Evolutionary conservation across 2,113 vertebrate species (phyloP).

Genomic region (Mus spicilegus): DNA sequence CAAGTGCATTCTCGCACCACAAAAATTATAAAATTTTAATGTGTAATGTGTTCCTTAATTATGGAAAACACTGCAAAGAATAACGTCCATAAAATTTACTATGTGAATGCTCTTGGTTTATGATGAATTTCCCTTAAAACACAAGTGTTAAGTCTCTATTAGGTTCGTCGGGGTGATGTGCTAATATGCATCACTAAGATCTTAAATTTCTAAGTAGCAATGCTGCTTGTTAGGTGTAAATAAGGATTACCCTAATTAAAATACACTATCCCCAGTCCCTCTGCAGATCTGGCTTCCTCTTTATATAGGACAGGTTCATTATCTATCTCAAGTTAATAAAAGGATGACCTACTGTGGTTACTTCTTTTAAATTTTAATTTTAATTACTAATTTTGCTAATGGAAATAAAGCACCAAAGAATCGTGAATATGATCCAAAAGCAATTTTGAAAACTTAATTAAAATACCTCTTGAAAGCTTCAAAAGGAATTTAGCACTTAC

Average conservation of each 20-base stretch:
- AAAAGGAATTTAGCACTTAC: slow-evolving; percentile 85
- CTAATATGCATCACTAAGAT: slow-evolving; percentile 86
- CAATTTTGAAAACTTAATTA: slow-evolving; percentile 89
- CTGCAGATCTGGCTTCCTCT: slow-evolving; percentile 87
- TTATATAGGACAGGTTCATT: slow-evolving; percentile 88
- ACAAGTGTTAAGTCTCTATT: slow-evolving; percentile 88
- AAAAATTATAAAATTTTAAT: slow-evolving; percentile 78
- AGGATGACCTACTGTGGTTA: slow-evolving; percentile 87
- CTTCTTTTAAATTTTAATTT: slow-evolving; percentile 87
- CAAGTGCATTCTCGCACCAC: slow-evolving; percentile 50
- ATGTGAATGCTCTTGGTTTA: slow-evolving; percentile 88
- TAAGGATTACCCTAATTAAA: slow-evolving; percentile 91
- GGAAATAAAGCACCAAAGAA: slow-evolving; percentile 88
- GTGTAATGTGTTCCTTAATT: slow-evolving; percentile 80
- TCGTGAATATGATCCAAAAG: slow-evolving; percentile 86
- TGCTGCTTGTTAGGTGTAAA: slow-evolving; percentile 87
- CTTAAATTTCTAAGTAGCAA: slow-evolving; percentile 87
- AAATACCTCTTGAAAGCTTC: slow-evolving; percentile 85
- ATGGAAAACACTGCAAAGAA: slow-evolving; percentile 85
- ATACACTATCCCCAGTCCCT: slow-evolving; percentile 85
- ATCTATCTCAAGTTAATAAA: slow-evolving; percentile 89
- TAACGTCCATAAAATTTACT: slow-evolving; percentile 84
- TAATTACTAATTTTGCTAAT: slow-evolving; percentile 90
- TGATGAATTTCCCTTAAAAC: slow-evolving; percentile 88
- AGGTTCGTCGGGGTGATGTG: slow-evolving; percentile 84